Base-by-base conservation (phyloP, 2,113 vertebrate genomes). In the Semnornis frantzii region DNA sequence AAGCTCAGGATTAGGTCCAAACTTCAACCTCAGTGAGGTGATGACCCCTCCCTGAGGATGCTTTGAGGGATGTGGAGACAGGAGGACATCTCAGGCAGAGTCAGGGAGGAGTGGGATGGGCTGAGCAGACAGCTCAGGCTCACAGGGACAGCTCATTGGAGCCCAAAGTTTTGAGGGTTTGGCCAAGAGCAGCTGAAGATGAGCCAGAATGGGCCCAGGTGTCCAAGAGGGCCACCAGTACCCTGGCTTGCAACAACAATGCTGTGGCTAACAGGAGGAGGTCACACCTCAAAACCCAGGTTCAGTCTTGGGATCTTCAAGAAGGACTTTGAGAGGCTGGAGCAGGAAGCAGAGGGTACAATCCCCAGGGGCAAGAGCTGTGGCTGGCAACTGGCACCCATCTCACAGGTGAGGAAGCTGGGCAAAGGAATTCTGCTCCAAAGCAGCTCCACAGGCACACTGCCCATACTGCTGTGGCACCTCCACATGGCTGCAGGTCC, bases 381-480 rank as follows among this genome's bases (percentile, higher is more conserved):
- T 30, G 5, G 2, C 68, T 42, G 82, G 34, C 52, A 48, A 44
- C 55, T 19, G 30, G 44, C 3, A 24, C 52, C 54, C 33, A 4
- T 11, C 7, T 34, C 3, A 0, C 23, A 6, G 1, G 0, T 1
- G 0, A 33, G 31, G 62, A 59, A 18, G 33, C 30, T 9, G 25
- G 33, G 5, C 60, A 33, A 59, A 39, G 65, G 55, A 28, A 10
- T 16, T 39, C 42, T 5, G 50, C 87, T 50, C 57, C 1, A 0
- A 11, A 2, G 28, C 2, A 0, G 72, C 65, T 20, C 79, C 64
- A 9, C 2, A 0, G 1, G 8, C 72, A 13, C 5, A 1, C 72
- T 65, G 58, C 50, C 39, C 7, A 2, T 3, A 3, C 13, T 0
- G 2, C 12, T 7, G 1, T 0, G 27, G 58, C 50, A 24, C 52